Conservation (phyloP, 2,797 vertebrate genomes). For the Iguana delicatissima region DNA sequence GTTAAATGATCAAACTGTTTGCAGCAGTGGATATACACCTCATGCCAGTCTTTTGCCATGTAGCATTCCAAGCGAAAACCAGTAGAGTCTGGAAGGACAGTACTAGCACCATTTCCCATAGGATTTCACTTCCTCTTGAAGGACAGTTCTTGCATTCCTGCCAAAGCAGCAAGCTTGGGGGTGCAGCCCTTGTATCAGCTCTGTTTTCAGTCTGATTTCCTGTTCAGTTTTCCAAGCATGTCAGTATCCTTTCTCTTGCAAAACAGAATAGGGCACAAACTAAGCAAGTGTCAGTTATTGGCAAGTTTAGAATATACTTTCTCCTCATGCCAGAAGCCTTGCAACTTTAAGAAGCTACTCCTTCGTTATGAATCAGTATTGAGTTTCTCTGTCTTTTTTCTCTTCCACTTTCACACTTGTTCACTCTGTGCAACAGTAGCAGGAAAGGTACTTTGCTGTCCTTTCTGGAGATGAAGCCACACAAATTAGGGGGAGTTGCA, state of each 20-base stretch:
- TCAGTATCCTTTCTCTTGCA: background rate
- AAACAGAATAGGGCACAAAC: background rate
- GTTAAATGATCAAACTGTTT: background rate
- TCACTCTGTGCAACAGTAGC: background rate
- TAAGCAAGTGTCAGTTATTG: background rate
- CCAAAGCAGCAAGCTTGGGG: background rate
- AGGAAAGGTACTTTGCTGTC: background rate
- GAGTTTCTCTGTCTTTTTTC: background rate
- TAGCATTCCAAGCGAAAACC: background rate
- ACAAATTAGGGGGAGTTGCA: background rate
- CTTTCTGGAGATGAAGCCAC: background rate
- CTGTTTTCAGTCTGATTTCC: background rate
- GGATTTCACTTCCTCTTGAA: too few relatives aligned
- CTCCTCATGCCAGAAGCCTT: background rate
- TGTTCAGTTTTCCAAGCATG: background rate
- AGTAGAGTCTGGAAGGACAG: too few relatives aligned
- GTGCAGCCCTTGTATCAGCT: too few relatives aligned
- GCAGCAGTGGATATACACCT: background rate
- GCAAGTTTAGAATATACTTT: background rate
- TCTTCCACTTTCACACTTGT: background rate
- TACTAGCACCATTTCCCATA: background rate
- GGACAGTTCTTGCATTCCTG: background rate
- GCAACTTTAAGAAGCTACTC: background rate
- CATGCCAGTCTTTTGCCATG: background rate
- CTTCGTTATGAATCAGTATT: background rate